phyloP scores from a whole-genome alignment of 2,797 vertebrate species.

The Crocidura indochinensis region DNA sequence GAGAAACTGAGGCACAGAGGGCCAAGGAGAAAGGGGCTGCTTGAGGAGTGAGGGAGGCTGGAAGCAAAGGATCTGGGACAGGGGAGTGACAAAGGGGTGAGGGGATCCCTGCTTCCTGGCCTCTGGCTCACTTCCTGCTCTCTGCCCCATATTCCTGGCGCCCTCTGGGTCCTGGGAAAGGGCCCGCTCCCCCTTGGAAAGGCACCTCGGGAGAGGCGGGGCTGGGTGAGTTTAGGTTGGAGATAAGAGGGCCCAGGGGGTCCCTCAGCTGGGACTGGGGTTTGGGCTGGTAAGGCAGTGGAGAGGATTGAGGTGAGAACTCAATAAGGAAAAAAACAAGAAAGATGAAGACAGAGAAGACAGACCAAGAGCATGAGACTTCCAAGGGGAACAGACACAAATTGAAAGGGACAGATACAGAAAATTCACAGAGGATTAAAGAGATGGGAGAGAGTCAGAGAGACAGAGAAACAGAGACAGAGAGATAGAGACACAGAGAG shows the following conservation, averaged over 20 bases:
- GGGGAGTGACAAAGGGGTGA: not conserved
- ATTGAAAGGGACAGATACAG: too few species aligned
- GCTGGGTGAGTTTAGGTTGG: constrained; percentile 18
- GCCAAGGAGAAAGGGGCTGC: not conserved
- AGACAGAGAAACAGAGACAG: too few species aligned
- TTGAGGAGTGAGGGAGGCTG: not conserved
- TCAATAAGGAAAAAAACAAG: too few species aligned
- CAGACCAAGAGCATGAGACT: too few species aligned
- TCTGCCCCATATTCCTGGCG: constrained; percentile 82
- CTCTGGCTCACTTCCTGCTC: constrained; percentile 61
- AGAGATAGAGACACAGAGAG: too few species aligned
- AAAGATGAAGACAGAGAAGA: too few species aligned
- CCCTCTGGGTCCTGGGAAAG: constrained; percentile 83
- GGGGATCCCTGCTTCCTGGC: constrained; percentile 37
- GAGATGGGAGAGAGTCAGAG: too few species aligned
- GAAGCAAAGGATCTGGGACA: not conserved
- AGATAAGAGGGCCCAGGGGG: not conserved
- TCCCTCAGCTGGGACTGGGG: not conserved
- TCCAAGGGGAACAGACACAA: too few species aligned
- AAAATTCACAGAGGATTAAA: too few species aligned
- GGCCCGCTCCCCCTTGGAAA: not conserved
- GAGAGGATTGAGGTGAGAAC: constrained; percentile 14
- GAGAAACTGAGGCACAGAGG: constrained; percentile 66
- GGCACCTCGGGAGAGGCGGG: not conserved
- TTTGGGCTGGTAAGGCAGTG: not conserved